Evolutionary conservation across 64 coral and sea anemone genomes (phyloP), one percentile per base, ranked within the genome.

Genomic region (Trachythela sp.): DNA sequence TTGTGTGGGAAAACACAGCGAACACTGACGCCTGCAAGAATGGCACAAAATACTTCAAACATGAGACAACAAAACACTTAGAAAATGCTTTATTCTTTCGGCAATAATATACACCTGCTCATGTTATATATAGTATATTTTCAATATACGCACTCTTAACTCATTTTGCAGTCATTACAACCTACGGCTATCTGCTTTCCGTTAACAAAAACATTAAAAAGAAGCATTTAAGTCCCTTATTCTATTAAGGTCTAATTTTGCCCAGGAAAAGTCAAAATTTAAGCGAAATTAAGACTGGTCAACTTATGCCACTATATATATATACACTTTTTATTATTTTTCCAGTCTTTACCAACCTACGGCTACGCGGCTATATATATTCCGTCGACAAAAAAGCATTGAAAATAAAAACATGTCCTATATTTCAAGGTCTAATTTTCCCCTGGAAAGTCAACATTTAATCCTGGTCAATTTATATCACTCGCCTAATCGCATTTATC

Each of bases 401-500:
- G 11, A 45, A 45, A 4, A 45, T 45, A 11, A 4, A 45, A 4
- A 11, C 42, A 45, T 6, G 42, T 45, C 42, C 42, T 45, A 11
- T 6, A 45, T 45, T 4, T n/a, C n/a, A n/a, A n/a, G n/a, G n/a
- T n/a, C n/a, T n/a, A n/a, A n/a, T n/a, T n/a, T n/a, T n/a, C n/a
- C n/a, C n/a, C n/a, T n/a, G n/a, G n/a, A n/a, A n/a, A n/a, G n/a
- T 45, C 42, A 6, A 11, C 42, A 6, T 45, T 45, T 45, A 45
- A 45, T 45, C 42, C 42, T 45, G 42, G 42, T 45, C 42, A 45
- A 45, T 45, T 45, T 45, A 45, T 11, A 11, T 11, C 42, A 45
- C 42, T 45, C 42, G 33, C 33, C 9, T 80, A 80, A 80, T 80
- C 75, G 75, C 75, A 35, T 80, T 80, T 80, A 80, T 80, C 75